phyloP scores from a whole-genome alignment of 2,113 vertebrate genomes.

The Genyomyrus donnyi region DNA sequence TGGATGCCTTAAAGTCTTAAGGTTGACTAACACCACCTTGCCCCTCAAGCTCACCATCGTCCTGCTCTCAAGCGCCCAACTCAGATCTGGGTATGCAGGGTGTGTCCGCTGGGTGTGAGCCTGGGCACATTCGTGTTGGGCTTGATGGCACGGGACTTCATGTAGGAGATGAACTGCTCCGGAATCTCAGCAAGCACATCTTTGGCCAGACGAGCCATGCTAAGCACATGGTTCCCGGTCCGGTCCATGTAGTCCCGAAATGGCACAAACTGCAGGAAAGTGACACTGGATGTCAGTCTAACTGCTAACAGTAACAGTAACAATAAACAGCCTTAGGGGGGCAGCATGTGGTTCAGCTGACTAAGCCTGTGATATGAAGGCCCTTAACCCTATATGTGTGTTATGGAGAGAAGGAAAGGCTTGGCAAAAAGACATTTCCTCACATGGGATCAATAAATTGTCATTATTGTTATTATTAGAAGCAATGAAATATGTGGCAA shows the following conservation, averaged over 20 bases:
- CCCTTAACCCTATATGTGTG: neutral
- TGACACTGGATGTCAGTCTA: neutral
- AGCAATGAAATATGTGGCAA: neutral
- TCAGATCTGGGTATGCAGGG: constrained; percentile 54
- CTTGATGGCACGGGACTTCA: constrained; percentile 73
- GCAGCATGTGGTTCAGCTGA: neutral
- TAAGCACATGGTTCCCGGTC: constrained; percentile 79
- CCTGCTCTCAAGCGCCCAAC: neutral
- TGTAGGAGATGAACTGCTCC: constrained; percentile 84
- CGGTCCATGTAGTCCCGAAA: constrained; percentile 90
- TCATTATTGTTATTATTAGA: neutral
- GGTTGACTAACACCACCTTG: neutral
- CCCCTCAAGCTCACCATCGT: neutral
- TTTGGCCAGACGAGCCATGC: constrained; percentile 84
- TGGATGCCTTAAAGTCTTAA: neutral
- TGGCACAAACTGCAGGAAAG: constrained; percentile 72
- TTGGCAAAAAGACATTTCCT: neutral
- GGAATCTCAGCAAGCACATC: constrained; percentile 90
- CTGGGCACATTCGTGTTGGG: constrained; percentile 56
- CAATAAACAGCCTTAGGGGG: neutral
- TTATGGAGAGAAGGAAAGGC: neutral
- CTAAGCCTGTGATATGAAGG: neutral
- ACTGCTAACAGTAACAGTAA: neutral
- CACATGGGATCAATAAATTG: neutral
- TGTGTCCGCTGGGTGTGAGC: constrained; percentile 42